phyloP scores from a whole-genome alignment of 37 sponge, comb jelly and placozoan species.

The Eunapius fragilis region DNA sequence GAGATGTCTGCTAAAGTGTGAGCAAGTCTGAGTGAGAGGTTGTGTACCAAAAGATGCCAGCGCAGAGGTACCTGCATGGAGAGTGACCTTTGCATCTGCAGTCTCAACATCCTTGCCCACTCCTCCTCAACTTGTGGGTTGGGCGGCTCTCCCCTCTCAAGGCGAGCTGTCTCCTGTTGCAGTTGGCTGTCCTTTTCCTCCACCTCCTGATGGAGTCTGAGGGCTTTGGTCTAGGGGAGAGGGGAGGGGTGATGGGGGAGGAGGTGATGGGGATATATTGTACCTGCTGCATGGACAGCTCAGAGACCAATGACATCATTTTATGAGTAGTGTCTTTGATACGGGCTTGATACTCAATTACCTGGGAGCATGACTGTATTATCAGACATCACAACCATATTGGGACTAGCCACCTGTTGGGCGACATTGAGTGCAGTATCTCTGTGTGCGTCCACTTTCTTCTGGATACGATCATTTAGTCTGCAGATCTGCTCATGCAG shows the following conservation, averaged over 20 bases:
- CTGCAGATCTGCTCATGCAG: conserved; percentile 89
- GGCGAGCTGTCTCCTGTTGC: conserved; percentile 71
- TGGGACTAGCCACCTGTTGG: not conserved
- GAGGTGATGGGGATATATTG: not conserved
- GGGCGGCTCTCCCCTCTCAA: conserved; percentile 86
- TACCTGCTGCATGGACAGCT: conserved; percentile 95
- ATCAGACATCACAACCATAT: not conserved
- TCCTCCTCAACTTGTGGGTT: conserved; percentile 62
- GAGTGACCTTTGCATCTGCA: conserved; percentile 4
- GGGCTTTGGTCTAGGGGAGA: conserved; percentile 56
- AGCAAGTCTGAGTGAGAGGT: not conserved
- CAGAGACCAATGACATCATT: conserved; percentile 96
- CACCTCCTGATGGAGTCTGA: conserved; percentile 80
- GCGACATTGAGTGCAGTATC: conserved; percentile 39
- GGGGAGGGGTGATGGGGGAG: not conserved
- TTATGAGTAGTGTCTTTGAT: conserved; percentile 89
- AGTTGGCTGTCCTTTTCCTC: conserved; percentile 49
- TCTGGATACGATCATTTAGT: conserved; percentile 68
- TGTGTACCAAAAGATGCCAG: not conserved
- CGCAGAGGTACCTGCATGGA: conserved; percentile 32
- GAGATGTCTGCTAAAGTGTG: not conserved
- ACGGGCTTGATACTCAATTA: conserved; percentile 75
- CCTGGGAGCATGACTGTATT: conserved; percentile 51
- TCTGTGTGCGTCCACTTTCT: conserved; percentile 42
- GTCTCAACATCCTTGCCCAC: conserved; percentile 64